Evolutionary conservation across 2,888 invertebrate species (phyloP).

Genomic region (Andrena dorsata): DNA sequence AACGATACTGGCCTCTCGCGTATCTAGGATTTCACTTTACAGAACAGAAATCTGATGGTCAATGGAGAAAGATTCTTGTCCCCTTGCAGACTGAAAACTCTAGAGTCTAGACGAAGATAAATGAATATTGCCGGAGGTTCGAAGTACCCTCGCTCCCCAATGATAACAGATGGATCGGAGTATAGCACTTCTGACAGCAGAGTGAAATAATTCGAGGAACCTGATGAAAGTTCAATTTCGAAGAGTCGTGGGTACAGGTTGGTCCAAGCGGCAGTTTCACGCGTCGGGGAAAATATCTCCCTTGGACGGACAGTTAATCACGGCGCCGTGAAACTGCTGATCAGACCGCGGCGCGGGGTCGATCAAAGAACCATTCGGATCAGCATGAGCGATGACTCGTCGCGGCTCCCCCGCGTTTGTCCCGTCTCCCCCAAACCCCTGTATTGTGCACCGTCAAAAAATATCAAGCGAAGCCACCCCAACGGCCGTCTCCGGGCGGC

Average conservation of each 20-base stretch:
- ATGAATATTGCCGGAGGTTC: background rate
- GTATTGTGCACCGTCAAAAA: constrained; percentile 64
- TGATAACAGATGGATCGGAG: background rate
- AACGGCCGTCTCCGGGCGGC: constrained; percentile 17
- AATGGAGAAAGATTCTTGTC: too few species aligned
- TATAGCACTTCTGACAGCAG: background rate
- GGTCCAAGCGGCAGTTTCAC: background rate
- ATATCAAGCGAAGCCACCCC: constrained; percentile 51
- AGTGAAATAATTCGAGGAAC: background rate
- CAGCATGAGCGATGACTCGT: constrained; percentile 66
- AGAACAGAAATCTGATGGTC: too few species aligned
- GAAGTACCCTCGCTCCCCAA: background rate
- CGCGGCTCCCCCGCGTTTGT: constrained; percentile 61
- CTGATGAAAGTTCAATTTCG: background rate
- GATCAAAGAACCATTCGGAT: constrained; percentile 42
- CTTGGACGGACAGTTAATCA: constrained; percentile 51
- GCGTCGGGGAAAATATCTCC: background rate
- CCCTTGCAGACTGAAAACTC: too few species aligned
- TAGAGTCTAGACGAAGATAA: background rate
- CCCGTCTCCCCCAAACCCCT: constrained; percentile 31
- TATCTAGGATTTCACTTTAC: too few species aligned
- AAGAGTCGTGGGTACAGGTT: background rate
- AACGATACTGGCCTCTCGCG: too few species aligned
- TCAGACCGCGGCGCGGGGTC: constrained; percentile 33
- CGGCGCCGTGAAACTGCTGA: constrained; percentile 52